Base-by-base conservation (phyloP, 2,888 invertebrate species). In the Hesperia comma region DNA sequence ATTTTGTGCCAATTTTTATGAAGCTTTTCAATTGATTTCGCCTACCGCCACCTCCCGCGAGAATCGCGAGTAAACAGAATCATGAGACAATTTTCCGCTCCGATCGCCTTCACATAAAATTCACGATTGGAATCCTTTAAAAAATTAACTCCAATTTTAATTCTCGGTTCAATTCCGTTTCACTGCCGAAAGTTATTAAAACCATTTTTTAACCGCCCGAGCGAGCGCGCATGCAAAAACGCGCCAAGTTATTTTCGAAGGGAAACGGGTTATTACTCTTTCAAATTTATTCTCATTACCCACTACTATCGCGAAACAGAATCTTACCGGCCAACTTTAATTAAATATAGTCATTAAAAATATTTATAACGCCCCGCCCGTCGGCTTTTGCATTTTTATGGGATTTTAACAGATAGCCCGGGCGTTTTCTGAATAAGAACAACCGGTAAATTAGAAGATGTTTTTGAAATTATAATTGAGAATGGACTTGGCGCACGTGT, bases 261-360 rank as follows among this genome's bases (percentile, higher is more conserved):
- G 66, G 43, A 60, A 63, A 37, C 55, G 26, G 61, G 66, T 66
- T 64, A 69, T 72, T 69, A 74, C 67, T 71, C 69, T 74, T 70
- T 72, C 66, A 70, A 76, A 74, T 74, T 76, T 73, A 76, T 75
- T 72, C 76, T 74, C 71, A 75, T 75, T 73, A 72, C 69, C 74
- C 71, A 75, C 73, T 75, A 78, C 75, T 74, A 75, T 75, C 79
- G 72, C 74, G 74, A 69, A 73, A 74, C 76, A 73, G 77, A 75
- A 79, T 79, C 79, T 78, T 69, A 72, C 71, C 75, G 75, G 79
- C 72, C 73, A 80, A 83, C 78, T 83, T 82, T 86, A 86, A 88
- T 88, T 80, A 83, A 89, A 90, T 87, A 86, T 81, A 83, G 82
- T 81, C 84, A 85, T 90, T 90, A 89, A 90, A 85, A 87, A 87